These are phyloP conservation scores for Picus viridis DNA, from an alignment of 2,797 vertebrate species.

Conservation along the genomic window DNA sequence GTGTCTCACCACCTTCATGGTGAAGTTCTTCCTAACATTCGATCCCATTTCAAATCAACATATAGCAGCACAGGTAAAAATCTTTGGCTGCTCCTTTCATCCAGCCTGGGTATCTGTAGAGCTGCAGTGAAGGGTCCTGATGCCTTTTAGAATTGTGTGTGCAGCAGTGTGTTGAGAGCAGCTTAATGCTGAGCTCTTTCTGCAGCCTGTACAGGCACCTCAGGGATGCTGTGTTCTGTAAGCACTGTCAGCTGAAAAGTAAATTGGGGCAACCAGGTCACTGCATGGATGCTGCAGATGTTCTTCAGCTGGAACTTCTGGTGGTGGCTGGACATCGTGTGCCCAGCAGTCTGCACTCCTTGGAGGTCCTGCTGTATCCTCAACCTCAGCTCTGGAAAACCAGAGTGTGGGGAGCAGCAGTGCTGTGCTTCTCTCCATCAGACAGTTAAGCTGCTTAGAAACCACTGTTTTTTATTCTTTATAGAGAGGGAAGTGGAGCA, in stretches of 20 bases:
- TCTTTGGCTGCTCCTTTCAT: neutral
- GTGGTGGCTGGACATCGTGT: rapidly evolving
- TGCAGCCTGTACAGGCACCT: neutral
- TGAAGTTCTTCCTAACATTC: too few species aligned
- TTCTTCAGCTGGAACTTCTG: neutral
- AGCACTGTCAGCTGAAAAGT: neutral
- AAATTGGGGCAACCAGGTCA: neutral
- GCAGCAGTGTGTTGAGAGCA: rapidly evolving
- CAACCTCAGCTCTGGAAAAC: neutral
- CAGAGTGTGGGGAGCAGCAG: neutral
- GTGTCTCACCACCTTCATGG: too few species aligned
- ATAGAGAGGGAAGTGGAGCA: neutral
- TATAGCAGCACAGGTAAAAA: neutral
- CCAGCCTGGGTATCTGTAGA: neutral
- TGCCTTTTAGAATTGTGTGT: neutral
- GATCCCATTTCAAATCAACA: neutral
- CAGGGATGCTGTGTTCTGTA: neutral
- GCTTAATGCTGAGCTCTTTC: neutral
- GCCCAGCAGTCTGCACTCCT: neutral
- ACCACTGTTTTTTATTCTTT: neutral
- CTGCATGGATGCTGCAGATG: neutral
- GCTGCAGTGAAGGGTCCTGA: neutral
- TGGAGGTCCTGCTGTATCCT: neutral
- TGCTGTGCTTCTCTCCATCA: neutral
- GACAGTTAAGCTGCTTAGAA: neutral